These are phyloP conservation scores for Bettongia penicillata DNA, from an alignment of 2,113 vertebrate genomes.

Conservation along the genomic window DNA sequence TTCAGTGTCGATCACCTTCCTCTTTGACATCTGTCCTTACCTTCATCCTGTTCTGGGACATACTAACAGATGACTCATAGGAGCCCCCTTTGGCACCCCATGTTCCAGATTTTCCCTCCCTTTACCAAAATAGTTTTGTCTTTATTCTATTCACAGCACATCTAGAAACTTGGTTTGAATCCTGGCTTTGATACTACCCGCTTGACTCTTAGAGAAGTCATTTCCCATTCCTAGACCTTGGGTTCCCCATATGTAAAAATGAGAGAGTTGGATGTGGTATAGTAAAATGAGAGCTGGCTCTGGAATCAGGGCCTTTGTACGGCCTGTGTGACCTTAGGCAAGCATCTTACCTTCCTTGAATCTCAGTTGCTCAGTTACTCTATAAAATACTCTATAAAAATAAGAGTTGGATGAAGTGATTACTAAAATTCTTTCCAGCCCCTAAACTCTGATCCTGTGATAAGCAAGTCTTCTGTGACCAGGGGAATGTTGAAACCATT, in stretches of 20 bases:
- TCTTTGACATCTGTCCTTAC: not conserved
- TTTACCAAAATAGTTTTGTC: not conserved
- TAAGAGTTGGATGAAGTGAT: not conserved
- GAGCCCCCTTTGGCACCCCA: not conserved
- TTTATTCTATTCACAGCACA: not conserved
- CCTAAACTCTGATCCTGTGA: not conserved
- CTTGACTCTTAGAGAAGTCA: not conserved
- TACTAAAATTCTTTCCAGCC: not conserved
- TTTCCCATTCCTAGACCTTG: not conserved
- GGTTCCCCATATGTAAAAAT: not conserved
- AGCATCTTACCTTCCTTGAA: not conserved
- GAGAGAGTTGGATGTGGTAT: not conserved
- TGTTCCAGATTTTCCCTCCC: not conserved
- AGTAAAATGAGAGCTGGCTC: not conserved
- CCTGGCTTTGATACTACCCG: not conserved
- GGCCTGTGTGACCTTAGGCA: not conserved
- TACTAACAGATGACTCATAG: not conserved
- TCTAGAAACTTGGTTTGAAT: not conserved
- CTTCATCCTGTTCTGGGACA: not conserved
- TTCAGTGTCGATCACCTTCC: not conserved
- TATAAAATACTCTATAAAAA: not conserved
- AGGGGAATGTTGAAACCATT: not conserved
- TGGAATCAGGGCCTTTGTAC: not conserved
- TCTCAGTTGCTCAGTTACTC: not conserved
- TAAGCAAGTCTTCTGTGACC: not conserved